These are phyloP conservation scores for Trachops cirrhosus DNA, from an alignment of 2,797 vertebrate genomes.

Conservation along the genomic window DNA sequence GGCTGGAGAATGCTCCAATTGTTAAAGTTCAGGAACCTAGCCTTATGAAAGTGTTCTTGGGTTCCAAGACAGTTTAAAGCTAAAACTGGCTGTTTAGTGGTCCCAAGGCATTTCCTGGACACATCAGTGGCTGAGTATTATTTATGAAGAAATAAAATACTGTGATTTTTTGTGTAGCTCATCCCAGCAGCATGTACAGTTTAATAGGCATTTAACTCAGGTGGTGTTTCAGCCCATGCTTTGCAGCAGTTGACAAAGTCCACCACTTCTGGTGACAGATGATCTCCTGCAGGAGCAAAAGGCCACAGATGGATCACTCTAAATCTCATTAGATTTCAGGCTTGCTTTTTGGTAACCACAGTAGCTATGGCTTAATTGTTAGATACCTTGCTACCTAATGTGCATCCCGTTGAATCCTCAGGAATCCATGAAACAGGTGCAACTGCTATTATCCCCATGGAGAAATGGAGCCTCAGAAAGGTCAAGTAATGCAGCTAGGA, in stretches of 20 bases:
- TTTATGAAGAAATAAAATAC: neutral
- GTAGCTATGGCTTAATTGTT: neutral
- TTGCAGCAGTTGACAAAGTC: neutral
- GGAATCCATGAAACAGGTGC: neutral
- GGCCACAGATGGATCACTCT: neutral
- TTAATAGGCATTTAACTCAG: neutral
- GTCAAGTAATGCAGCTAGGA: neutral
- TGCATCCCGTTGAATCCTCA: neutral
- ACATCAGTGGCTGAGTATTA: neutral
- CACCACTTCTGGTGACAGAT: neutral
- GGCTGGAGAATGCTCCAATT: neutral
- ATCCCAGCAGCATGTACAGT: neutral
- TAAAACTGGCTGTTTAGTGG: neutral
- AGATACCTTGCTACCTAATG: neutral
- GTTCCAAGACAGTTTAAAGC: neutral
- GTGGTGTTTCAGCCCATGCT: neutral
- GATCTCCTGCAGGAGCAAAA: neutral
- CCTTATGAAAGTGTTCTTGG: neutral
- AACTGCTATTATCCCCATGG: neutral
- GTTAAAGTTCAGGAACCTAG: neutral
- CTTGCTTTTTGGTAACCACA: neutral
- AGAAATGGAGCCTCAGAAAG: neutral
- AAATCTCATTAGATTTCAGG: neutral
- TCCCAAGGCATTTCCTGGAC: neutral
- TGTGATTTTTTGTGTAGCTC: neutral